phyloP scores from a whole-genome alignment of 2,113 vertebrate species.

The Muntiacus muntjak region DNA sequence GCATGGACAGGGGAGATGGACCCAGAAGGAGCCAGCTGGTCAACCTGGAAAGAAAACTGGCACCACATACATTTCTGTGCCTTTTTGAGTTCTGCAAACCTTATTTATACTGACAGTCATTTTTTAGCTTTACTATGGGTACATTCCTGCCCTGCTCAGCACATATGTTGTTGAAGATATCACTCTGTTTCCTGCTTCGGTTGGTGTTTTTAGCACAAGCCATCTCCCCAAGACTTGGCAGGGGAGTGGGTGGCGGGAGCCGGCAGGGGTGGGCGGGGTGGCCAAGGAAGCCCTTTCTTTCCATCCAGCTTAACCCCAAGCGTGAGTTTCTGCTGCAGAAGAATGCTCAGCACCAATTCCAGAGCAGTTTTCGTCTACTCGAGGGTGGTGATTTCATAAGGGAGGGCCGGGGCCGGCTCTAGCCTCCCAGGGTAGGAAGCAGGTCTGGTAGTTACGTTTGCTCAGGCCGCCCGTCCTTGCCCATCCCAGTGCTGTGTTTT shows the following conservation, averaged over 20 bases:
- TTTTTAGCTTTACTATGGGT: constrained; percentile 24
- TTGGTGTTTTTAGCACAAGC: not conserved
- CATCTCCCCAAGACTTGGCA: not conserved
- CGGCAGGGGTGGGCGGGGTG: not conserved
- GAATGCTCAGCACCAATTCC: not conserved
- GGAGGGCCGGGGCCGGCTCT: not conserved
- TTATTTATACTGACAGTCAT: constrained; percentile 41
- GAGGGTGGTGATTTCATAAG: not conserved
- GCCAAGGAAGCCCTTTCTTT: not conserved
- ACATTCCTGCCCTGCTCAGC: not conserved
- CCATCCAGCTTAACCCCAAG: not conserved
- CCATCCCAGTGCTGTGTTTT: rapidly evolving
- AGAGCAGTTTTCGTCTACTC: not conserved
- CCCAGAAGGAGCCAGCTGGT: constrained; percentile 1
- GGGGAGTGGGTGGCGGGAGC: not conserved
- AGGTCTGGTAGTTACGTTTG: not conserved
- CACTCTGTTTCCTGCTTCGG: not conserved
- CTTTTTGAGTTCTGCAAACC: constrained; percentile 22
- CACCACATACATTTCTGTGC: constrained; percentile 39
- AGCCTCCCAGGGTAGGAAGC: not conserved
- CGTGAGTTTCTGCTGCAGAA: not conserved
- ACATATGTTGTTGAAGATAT: constrained; percentile 37
- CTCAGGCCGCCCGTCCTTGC: not conserved
- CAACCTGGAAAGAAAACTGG: constrained; percentile 41
- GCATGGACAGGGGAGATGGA: not conserved